These are phyloP conservation scores for Brachionus manjavacas DNA, from an alignment of 1,140 invertebrate species.

Conservation along the genomic window DNA sequence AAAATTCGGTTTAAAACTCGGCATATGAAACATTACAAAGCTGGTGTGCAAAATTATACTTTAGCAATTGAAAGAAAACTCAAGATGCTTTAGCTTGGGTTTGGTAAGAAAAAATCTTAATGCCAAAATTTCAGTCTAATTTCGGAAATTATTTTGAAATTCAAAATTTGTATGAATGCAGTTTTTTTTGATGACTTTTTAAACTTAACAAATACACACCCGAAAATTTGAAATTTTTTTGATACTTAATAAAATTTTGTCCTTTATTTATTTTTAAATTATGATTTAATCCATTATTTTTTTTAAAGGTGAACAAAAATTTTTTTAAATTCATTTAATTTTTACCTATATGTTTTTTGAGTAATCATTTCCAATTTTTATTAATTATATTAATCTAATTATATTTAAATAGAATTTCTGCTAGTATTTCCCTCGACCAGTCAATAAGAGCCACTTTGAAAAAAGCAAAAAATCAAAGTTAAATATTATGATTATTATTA, in stretches of 20 bases:
- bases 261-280: neutral
- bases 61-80: neutral
- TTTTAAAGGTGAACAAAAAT: neutral
- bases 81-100: neutral
- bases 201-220: neutral
- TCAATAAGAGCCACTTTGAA: too few relatives aligned
- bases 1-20: neutral
- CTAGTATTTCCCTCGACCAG: too few relatives aligned
- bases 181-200: neutral
- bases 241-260: neutral
- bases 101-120: neutral
- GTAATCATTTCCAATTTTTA: too few relatives aligned
- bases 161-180: neutral
- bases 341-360: too few relatives aligned
- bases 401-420: too few relatives aligned
- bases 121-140: neutral
- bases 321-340: neutral
- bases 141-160: neutral
- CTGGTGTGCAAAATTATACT: neutral
- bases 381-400: too few relatives aligned
- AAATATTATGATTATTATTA: too few relatives aligned
- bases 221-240: neutral
- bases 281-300: neutral
- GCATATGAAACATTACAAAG: neutral
- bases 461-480: too few relatives aligned